Conservation (phyloP, 37 sponge, comb jelly and placozoan genomes). For the Geodia barretti region DNA sequence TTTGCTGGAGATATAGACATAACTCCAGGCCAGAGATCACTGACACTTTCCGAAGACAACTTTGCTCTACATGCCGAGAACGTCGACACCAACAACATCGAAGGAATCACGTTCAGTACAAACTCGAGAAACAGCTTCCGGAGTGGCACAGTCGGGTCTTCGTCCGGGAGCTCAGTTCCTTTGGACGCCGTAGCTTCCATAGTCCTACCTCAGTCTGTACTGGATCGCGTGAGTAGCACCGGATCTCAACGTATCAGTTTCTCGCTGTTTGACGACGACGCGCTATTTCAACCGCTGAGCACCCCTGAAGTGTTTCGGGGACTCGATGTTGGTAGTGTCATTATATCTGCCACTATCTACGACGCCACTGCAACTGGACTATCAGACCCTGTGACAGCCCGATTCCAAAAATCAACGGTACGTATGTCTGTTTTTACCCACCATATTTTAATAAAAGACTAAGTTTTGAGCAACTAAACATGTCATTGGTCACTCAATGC, state of each 20-base stretch:
- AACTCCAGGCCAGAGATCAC: neutral
- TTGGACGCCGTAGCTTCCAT: neutral
- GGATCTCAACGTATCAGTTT: neutral
- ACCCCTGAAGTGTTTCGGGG: neutral
- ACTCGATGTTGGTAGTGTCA: neutral
- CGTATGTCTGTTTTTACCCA: too few relatives aligned
- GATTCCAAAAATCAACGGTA: slow-evolving; percentile 1
- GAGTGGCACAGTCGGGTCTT: neutral
- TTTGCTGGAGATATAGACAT: neutral
- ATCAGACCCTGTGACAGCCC: neutral
- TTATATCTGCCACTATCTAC: neutral
- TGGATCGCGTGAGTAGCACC: neutral
- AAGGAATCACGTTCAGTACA: slow-evolving; percentile 13
- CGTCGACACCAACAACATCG: neutral
- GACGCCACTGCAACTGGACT: neutral
- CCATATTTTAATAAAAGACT: too few relatives aligned
- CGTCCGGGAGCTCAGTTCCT: neutral
- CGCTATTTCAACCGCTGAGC: slow-evolving; percentile 2
- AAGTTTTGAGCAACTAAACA: too few relatives aligned
- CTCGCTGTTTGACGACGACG: slow-evolving; percentile 5
- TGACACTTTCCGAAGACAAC: neutral
- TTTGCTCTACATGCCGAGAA: neutral
- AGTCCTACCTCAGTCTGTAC: neutral
- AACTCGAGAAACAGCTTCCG: neutral
- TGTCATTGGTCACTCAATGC: neutral